phyloP scores from a whole-genome alignment of 1,140 invertebrate genomes.

The Drosophila chauvacae region DNA sequence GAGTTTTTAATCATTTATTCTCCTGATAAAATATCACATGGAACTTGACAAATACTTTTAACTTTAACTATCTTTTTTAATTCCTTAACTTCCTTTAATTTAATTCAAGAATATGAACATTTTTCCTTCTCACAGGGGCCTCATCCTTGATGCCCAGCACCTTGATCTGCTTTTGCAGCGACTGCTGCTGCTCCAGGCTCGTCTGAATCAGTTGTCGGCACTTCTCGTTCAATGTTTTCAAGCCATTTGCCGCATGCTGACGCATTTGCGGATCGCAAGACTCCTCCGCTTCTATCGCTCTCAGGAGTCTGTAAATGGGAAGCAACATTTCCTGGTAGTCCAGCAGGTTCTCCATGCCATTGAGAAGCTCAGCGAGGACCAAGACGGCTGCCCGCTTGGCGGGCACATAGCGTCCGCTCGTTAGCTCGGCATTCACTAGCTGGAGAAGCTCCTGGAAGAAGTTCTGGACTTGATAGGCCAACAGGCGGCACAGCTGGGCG shows the following conservation, averaged over 20 bases:
- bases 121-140: not conserved
- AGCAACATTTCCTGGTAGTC: slow-evolving; percentile 87
- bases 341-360: slow-evolving; percentile 88
- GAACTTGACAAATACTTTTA: not conserved
- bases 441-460: slow-evolving; percentile 89
- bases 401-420: slow-evolving; percentile 87
- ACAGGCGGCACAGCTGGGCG: slow-evolving; percentile 90
- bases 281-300: slow-evolving; percentile 87
- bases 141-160: slow-evolving; percentile 81
- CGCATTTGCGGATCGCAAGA: slow-evolving; percentile 87
- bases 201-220: slow-evolving; percentile 87
- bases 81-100: slow-evolving; percentile 13
- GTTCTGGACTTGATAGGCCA: slow-evolving; percentile 89
- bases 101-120: slow-evolving; percentile 66
- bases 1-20: not conserved
- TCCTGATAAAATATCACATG: not conserved
- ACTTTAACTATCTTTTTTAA: too few relatives aligned
- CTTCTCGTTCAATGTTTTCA: slow-evolving; percentile 89
- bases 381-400: slow-evolving; percentile 90
- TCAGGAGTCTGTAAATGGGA: slow-evolving; percentile 88
- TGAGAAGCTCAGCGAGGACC: slow-evolving; percentile 88
- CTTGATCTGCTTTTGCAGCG: slow-evolving; percentile 87
- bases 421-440: slow-evolving; percentile 87
- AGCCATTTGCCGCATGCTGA: slow-evolving; percentile 89
- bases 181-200: slow-evolving; percentile 80